Evolutionary conservation across 2,888 invertebrate genomes (phyloP).

Genomic region (Entomobrya proxima): DNA sequence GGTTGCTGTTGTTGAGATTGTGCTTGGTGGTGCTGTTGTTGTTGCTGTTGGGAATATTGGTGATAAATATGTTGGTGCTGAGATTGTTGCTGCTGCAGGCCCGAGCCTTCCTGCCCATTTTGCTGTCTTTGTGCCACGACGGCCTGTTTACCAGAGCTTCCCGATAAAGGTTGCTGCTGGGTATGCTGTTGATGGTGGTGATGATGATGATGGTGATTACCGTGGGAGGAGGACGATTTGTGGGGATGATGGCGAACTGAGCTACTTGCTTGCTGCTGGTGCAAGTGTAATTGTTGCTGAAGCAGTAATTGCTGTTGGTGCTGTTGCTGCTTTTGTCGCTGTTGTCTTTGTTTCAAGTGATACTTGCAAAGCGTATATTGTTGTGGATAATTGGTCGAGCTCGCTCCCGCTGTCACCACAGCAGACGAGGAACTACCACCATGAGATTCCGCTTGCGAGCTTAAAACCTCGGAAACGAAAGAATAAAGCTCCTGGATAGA

Average conservation of each 20-base stretch:
- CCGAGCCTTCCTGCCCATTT: slow-evolving; percentile 66
- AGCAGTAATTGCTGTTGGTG: slow-evolving; percentile 57
- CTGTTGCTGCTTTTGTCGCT: slow-evolving; percentile 45
- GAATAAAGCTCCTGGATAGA: slow-evolving; percentile 75
- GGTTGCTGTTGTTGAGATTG: slow-evolving; percentile 36
- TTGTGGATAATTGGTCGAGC: slow-evolving; percentile 54
- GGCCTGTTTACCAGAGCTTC: slow-evolving; percentile 49
- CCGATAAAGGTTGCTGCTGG: not conserved
- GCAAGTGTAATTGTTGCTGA: slow-evolving; percentile 49
- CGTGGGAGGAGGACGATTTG: slow-evolving; percentile 12
- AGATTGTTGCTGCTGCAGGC: slow-evolving; percentile 53
- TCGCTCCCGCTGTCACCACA: slow-evolving; percentile 39
- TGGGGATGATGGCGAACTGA: slow-evolving; percentile 15
- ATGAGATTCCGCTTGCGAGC: slow-evolving; percentile 73
- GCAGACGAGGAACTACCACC: slow-evolving; percentile 44
- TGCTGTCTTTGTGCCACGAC: slow-evolving; percentile 69
- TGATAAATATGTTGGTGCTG: slow-evolving; percentile 38
- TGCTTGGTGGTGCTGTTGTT: slow-evolving; percentile 44
- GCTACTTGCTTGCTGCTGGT: slow-evolving; percentile 48
- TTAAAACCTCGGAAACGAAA: slow-evolving; percentile 75
- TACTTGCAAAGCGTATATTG: slow-evolving; percentile 60
- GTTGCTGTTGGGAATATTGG: slow-evolving; percentile 46
- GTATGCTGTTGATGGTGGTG: slow-evolving; percentile 23
- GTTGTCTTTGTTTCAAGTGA: slow-evolving; percentile 60
- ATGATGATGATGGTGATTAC: slow-evolving; percentile 36